Evolutionary conservation across 1,140 invertebrate species (phyloP), one percentile per base, ranked within the genome.

Genomic region (Eciton burchellii): DNA sequence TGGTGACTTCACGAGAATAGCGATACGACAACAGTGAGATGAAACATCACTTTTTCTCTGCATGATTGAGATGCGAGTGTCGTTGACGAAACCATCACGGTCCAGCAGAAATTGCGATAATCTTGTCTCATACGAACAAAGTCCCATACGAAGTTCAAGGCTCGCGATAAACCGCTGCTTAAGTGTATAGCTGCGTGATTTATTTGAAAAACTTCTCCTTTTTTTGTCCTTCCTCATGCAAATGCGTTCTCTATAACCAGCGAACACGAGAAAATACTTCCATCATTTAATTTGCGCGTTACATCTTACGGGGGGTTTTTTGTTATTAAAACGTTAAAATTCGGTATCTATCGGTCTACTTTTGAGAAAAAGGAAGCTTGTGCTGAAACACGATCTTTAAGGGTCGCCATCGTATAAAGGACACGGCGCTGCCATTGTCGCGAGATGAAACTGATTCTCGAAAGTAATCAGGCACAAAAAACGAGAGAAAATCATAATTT

Each of bases 141-240:
- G 47, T 68, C 68, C 43, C 16, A 21, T 14, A 54, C 47, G 11
- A 68, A 57, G 63, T 79, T 70, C 63, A 70, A 70, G 62, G 41
- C 3, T 47, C n/a, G 57, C 26, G 9, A 26, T 73, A 45, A n/a
- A n/a, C n/a, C 2, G 54, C 16, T 9, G 4, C 5, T 45, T 43
- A 9, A 12, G 45, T 63, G 19, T 59, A 8, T n/a, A n/a, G n/a
- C 21, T 14, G n/a, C 11, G 47, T 2, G 21, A 29, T 4, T 68
- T 56, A 29, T 54, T 54, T 35, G 16, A 16, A 16, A 54, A 63
- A 70, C 9, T 12, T 0, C 16, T 79, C 19, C 45, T n/a, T n/a
- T n/a, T n/a, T n/a, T n/a, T n/a, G n/a, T n/a, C n/a, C n/a, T n/a
- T n/a, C n/a, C n/a, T n/a, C n/a, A 56, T 16, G 19, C 52, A 68